Conservation (phyloP, 2,797 vertebrate genomes). For the Pangasius krempfi region DNA sequence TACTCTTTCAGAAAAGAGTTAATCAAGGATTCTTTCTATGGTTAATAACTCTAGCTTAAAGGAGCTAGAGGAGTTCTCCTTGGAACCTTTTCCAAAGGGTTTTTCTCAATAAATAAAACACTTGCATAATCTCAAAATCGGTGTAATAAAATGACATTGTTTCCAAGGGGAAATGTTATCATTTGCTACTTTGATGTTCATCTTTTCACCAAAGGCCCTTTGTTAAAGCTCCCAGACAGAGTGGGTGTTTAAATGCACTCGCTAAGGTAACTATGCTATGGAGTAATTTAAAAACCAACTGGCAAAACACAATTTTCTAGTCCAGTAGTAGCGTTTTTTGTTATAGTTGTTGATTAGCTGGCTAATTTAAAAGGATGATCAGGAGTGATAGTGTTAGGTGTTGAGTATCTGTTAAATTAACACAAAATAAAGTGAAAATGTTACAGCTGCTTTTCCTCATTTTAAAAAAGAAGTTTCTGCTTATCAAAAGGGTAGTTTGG, state of each 20-base stretch:
- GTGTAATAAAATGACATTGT: not conserved
- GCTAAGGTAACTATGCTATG: not conserved
- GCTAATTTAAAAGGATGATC: not conserved
- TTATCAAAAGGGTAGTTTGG: not conserved
- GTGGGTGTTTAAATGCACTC: conserved; percentile 36
- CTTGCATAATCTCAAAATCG: not conserved
- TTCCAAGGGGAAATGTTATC: conserved; percentile 17
- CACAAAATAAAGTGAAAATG: not conserved
- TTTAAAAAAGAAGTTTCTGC: not conserved
- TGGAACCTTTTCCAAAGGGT: not conserved
- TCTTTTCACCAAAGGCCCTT: conserved; percentile 32
- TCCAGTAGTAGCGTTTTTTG: not conserved
- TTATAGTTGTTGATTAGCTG: not conserved
- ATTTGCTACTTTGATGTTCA: conserved; percentile 41
- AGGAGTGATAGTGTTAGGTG: not conserved
- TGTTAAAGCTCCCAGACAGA: conserved; percentile 27
- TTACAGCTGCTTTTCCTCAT: not conserved
- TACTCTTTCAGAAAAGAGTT: not conserved
- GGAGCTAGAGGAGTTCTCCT: not conserved
- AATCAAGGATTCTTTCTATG: not conserved
- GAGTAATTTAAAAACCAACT: not conserved
- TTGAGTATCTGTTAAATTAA: not conserved
- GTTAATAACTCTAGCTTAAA: not conserved
- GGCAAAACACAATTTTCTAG: not conserved
- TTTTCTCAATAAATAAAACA: not conserved